Evolutionary conservation across 1,140 invertebrate genomes (phyloP).

Genomic region (Pemphigus obesinymphae): DNA sequence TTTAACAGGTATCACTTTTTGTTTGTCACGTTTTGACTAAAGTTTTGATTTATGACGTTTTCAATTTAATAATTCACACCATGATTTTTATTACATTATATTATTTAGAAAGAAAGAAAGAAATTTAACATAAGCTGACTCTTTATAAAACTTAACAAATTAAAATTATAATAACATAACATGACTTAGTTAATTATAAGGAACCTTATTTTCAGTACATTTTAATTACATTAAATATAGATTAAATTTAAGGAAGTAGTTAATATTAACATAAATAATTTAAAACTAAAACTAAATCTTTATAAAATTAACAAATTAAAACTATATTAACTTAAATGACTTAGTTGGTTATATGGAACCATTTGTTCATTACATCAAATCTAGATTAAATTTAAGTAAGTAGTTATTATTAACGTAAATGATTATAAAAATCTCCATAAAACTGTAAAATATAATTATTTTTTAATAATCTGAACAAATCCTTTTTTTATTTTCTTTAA

Average conservation of each 20-base stretch:
- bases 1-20: background rate
- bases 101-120: background rate
- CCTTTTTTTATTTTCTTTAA: background rate
- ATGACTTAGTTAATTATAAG: too few relatives aligned
- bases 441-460: background rate
- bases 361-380: too few relatives aligned
- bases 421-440: background rate
- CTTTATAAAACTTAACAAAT: too few relatives aligned
- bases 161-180: too few relatives aligned
- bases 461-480: background rate
- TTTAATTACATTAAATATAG: too few relatives aligned
- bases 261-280: background rate
- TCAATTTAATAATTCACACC: background rate
- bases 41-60: background rate
- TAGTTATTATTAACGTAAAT: too few relatives aligned
- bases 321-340: background rate
- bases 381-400: too few relatives aligned
- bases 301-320: background rate
- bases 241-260: too few relatives aligned
- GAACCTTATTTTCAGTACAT: too few relatives aligned
- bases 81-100: background rate
- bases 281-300: background rate
- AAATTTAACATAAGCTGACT: too few relatives aligned
- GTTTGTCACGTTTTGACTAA: background rate
- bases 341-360: background rate